Conservation (phyloP, 2,888 invertebrate genomes). For the Germaria angustata region DNA sequence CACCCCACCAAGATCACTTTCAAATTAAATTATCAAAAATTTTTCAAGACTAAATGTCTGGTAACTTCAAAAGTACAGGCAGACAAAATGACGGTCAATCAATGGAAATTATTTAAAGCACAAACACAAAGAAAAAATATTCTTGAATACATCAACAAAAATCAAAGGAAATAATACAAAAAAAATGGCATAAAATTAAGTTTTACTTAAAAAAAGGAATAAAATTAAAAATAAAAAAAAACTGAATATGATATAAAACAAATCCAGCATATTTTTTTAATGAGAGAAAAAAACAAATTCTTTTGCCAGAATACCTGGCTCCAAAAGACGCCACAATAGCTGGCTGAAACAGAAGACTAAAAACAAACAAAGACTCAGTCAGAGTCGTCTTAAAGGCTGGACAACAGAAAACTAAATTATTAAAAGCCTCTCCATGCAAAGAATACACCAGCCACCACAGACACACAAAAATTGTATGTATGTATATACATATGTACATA, state of each 20-base stretch:
- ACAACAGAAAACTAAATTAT: conserved; percentile 28
- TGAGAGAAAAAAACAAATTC: not conserved
- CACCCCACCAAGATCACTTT: too few relatives aligned
- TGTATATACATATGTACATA: too few relatives aligned
- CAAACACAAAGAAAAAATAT: conserved; percentile 16
- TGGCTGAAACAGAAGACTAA: conserved; percentile 7
- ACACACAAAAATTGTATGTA: not conserved
- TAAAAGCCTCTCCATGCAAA: conserved; percentile 13
- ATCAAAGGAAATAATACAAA: not conserved
- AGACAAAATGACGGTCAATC: conserved; percentile 69
- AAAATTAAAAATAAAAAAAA: conserved; percentile 22
- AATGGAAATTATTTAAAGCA: conserved; percentile 35
- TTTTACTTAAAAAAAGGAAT: conserved; percentile 4
- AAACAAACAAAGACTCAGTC: conserved; percentile 17
- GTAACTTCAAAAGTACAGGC: conserved; percentile 71
- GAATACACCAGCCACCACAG: conserved; percentile 31
- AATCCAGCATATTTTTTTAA: conserved; percentile 3
- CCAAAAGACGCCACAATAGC: conserved; percentile 56
- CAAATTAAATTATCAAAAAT: not conserved
- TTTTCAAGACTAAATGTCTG: conserved; percentile 75
- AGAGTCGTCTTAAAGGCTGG: conserved; percentile 62
- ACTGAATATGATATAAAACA: not conserved
- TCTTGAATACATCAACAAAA: conserved; percentile 1
- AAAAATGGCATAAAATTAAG: conserved; percentile 45
- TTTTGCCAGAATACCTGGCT: conserved; percentile 50